phyloP scores from a whole-genome alignment of 2,113 vertebrate genomes.

The Suncus etruscus region DNA sequence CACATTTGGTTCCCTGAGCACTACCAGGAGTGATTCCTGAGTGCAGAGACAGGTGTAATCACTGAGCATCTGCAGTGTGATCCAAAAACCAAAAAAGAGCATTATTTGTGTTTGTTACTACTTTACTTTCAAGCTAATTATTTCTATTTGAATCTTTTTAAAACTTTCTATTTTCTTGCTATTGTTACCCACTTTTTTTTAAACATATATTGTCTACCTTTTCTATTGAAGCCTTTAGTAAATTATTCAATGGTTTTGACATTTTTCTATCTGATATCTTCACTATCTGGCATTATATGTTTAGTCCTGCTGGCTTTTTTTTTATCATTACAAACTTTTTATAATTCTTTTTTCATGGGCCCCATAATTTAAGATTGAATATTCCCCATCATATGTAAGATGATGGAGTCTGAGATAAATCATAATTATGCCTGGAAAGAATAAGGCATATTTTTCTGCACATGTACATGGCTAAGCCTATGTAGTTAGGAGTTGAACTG shows the following conservation, averaged over 20 bases:
- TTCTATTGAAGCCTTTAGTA: not conserved
- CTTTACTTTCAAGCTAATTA: not conserved
- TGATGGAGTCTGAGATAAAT: not conserved
- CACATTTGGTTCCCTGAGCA: too few species aligned
- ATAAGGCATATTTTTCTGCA: not conserved
- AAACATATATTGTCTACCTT: not conserved
- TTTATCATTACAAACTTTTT: not conserved
- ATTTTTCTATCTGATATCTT: constrained; percentile 34
- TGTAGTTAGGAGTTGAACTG: not conserved
- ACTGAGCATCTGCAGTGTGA: too few species aligned
- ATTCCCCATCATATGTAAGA: not conserved
- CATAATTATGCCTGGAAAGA: not conserved
- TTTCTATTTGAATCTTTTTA: constrained; percentile 1
- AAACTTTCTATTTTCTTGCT: not conserved
- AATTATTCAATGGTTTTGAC: not conserved
- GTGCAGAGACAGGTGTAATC: too few species aligned
- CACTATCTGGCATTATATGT: not conserved
- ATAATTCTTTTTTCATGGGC: not conserved
- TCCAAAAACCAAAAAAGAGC: too few species aligned
- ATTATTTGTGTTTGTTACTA: not conserved
- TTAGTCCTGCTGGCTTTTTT: not conserved
- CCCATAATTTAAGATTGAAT: constrained; percentile 3
- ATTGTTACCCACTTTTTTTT: constrained; percentile 36
- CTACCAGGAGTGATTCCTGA: too few species aligned
- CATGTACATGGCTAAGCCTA: not conserved